Evolutionary conservation across 2,888 invertebrate species (phyloP).

Genomic region (Zygothrica quintamaculata): DNA sequence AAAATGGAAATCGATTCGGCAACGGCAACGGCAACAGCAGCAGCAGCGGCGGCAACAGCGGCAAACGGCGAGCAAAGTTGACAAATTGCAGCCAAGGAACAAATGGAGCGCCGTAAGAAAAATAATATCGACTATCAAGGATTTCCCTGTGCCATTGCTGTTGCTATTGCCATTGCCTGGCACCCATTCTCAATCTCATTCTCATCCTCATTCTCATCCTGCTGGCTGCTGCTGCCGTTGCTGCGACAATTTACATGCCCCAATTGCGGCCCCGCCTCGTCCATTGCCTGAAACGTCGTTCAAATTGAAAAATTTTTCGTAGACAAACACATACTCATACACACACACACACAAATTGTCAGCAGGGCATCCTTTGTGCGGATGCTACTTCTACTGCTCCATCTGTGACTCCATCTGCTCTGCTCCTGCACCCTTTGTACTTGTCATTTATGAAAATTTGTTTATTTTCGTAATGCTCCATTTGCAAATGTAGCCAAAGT

Average conservation of each 20-base stretch:
- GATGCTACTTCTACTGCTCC: constrained; percentile 43
- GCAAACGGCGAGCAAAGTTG: constrained; percentile 70
- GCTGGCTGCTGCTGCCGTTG: constrained; percentile 30
- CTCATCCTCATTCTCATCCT: constrained; percentile 26
- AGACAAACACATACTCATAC: constrained; percentile 49
- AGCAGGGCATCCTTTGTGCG: constrained; percentile 66
- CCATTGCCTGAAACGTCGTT: constrained; percentile 71
- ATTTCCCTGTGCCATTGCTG: constrained; percentile 62
- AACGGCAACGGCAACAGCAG: constrained; percentile 21
- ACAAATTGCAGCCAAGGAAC: constrained; percentile 76
- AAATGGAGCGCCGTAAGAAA: constrained; percentile 79
- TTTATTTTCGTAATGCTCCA: constrained; percentile 80
- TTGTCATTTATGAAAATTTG: constrained; percentile 82
- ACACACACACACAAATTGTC: constrained; percentile 29
- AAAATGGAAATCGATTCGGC: constrained; percentile 77
- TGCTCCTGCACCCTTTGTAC: constrained; percentile 63
- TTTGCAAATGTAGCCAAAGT: constrained; percentile 81
- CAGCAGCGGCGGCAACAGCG: constrained; percentile 24
- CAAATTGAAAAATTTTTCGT: constrained; percentile 70
- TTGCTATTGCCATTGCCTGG: constrained; percentile 11
- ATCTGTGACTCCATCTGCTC: constrained; percentile 27
- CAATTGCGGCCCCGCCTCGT: constrained; percentile 64
- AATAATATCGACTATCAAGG: constrained; percentile 79
- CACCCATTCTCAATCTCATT: constrained; percentile 2
- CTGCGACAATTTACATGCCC: constrained; percentile 77